Conservation (phyloP, 2,113 vertebrate genomes). For the Oreocharis arfaki region DNA sequence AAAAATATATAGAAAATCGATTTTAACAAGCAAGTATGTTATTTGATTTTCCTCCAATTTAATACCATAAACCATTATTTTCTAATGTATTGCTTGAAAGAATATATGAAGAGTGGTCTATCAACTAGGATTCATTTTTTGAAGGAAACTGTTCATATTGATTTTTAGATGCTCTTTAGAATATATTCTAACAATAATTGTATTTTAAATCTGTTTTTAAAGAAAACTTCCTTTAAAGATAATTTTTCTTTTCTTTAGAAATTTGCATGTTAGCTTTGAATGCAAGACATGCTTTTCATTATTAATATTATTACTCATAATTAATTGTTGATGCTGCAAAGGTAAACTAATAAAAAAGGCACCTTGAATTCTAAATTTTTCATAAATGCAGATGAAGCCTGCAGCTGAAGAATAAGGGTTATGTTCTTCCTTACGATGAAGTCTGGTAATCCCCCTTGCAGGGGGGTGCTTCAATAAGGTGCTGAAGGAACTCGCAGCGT, state of each 20-base stretch:
- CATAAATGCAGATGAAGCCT: not conserved
- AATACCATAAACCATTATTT: not conserved
- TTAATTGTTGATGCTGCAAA: not conserved
- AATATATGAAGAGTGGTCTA: not conserved
- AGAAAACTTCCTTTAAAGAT: not conserved
- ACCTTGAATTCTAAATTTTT: not conserved
- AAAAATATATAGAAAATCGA: not conserved
- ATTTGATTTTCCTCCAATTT: not conserved
- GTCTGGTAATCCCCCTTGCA: constrained; percentile 19
- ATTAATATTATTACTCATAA: not conserved
- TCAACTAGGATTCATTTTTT: not conserved
- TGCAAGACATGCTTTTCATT: not conserved
- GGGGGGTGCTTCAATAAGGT: not conserved
- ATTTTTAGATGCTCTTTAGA: not conserved
- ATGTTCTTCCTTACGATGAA: not conserved
- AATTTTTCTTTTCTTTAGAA: not conserved
- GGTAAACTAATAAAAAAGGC: not conserved
- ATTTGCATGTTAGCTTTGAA: not conserved
- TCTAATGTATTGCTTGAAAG: not conserved
- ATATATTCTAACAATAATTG: not conserved
- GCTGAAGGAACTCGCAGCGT: not conserved
- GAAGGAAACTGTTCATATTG: not conserved
- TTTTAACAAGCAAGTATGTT: not conserved
- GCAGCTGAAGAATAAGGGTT: not conserved
- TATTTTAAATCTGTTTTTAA: not conserved